Evolutionary conservation across 2,113 vertebrate species (phyloP).

Genomic region (Ancistrus triradiatus): DNA sequence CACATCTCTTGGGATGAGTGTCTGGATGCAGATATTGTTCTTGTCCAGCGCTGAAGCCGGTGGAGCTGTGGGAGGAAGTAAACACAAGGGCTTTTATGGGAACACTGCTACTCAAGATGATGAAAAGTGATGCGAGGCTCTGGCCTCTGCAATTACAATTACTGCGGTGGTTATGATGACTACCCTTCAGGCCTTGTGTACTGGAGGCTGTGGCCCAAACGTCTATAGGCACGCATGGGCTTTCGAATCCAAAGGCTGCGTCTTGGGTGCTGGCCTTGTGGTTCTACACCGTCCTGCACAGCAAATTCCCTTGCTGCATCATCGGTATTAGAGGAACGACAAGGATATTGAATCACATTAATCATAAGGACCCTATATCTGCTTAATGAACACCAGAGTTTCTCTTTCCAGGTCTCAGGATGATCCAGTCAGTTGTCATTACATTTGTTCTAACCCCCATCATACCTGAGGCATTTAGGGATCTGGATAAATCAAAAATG

Average conservation of each 20-base stretch:
- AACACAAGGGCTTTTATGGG: slow-evolving; percentile 37
- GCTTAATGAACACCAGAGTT: neutral
- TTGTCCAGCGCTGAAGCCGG: slow-evolving; percentile 44
- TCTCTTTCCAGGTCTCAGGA: neutral
- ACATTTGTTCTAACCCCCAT: neutral
- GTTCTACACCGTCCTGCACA: too few relatives aligned
- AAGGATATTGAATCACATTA: neutral
- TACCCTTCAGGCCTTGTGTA: slow-evolving; percentile 38
- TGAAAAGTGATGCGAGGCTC: slow-evolving; percentile 48
- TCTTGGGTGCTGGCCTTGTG: neutral
- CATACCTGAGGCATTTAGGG: slow-evolving; percentile 19
- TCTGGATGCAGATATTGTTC: slow-evolving; percentile 43
- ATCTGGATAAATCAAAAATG: neutral
- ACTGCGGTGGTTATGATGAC: slow-evolving; percentile 45
- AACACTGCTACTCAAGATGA: slow-evolving; percentile 49
- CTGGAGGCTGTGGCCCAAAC: slow-evolving; percentile 33
- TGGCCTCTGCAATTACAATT: slow-evolving; percentile 34
- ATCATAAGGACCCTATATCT: neutral
- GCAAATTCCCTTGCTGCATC: too few relatives aligned
- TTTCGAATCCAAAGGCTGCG: slow-evolving; percentile 3
- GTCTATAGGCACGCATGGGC: neutral
- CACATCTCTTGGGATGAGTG: slow-evolving; percentile 32
- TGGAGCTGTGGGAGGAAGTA: slow-evolving; percentile 36
- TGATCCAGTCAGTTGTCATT: neutral
- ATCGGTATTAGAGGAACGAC: too few relatives aligned